phyloP scores from a whole-genome alignment of 2,113 vertebrate genomes.

The Girardinichthys multiradiatus region DNA sequence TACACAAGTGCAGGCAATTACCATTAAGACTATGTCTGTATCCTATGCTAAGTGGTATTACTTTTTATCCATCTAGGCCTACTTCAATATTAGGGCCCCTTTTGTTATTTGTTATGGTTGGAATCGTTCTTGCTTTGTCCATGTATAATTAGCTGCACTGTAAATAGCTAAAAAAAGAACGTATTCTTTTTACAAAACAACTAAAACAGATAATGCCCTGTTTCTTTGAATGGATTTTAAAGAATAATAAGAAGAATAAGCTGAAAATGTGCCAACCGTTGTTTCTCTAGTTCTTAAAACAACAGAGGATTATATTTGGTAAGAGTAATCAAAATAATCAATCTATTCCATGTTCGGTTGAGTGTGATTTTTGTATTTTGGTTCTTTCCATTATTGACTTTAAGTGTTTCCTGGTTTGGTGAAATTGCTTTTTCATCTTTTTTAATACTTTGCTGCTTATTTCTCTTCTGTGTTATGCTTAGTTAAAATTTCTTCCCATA shows the following conservation, averaged over 20 bases:
- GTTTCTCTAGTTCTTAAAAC: not conserved
- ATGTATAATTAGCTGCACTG: not conserved
- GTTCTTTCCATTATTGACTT: not conserved
- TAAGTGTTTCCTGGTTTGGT: not conserved
- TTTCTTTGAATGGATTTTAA: too few relatives aligned
- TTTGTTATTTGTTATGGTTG: not conserved
- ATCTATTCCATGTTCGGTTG: not conserved
- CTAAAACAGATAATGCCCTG: too few relatives aligned
- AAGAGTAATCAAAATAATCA: not conserved
- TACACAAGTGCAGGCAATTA: too few relatives aligned
- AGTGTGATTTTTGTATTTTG: not conserved
- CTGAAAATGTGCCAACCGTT: not conserved
- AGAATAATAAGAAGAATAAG: too few relatives aligned
- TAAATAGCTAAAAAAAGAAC: not conserved
- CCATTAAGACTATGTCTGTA: not conserved
- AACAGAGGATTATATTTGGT: not conserved
- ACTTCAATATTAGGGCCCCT: not conserved
- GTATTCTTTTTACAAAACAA: not conserved
- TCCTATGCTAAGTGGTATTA: not conserved
- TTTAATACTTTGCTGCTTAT: not conserved
- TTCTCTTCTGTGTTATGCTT: not conserved
- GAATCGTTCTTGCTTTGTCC: not conserved
- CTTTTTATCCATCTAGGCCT: not conserved
- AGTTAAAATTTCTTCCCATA: not conserved
- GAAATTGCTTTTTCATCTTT: not conserved